Conservation (phyloP, 2,797 vertebrate genomes). For the Clangula hyemalis region DNA sequence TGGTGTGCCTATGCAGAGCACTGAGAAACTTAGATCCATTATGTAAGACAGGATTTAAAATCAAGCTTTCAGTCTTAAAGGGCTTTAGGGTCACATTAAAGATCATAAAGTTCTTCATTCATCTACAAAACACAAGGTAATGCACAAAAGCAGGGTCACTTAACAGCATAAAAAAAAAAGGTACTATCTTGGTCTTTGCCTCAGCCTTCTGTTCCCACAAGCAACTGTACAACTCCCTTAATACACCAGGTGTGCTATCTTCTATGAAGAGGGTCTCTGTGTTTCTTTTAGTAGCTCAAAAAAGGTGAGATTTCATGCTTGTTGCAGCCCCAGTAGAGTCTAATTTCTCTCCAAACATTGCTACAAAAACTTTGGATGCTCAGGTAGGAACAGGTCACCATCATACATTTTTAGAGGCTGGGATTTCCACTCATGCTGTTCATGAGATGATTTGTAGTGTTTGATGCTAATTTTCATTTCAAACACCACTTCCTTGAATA, state of each 20-base stretch:
- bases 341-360: background rate
- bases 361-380: background rate
- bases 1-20: accelerated
- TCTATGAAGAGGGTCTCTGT: background rate
- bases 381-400: background rate
- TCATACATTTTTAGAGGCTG: background rate
- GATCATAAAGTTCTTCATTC: background rate
- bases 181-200: background rate
- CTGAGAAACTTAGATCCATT: background rate
- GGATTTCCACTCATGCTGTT: background rate
- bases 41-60: background rate
- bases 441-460: background rate
- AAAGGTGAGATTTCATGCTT: background rate
- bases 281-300: background rate
- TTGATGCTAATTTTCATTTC: background rate
- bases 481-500: background rate
- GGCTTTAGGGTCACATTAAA: background rate
- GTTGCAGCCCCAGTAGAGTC: background rate
- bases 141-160: background rate
- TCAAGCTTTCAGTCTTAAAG: background rate
- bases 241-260: background rate
- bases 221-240: background rate
- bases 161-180: background rate
- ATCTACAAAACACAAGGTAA: background rate
- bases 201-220: background rate